A percentile compares a stretch with the other conserved stretches of the same genome.
phyloP scores from a whole-genome alignment of 2,113 vertebrate species.

The Chascanopsetta lugubris region DNA sequence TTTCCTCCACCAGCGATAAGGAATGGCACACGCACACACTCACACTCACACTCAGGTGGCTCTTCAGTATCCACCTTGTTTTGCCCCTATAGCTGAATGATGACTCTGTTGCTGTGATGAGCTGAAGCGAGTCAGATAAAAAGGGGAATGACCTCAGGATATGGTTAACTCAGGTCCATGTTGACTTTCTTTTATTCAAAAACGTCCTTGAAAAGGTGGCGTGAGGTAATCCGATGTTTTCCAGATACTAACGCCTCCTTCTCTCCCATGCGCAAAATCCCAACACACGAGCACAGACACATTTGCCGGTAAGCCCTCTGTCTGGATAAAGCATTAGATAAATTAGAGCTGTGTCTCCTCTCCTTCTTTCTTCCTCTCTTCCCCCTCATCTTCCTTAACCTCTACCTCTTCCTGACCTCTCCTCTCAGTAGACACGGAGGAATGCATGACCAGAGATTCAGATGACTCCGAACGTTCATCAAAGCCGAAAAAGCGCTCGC shows the following conservation, averaged over 20 bases:
- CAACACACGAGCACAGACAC: conserved; percentile 44
- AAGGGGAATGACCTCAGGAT: conserved; percentile 29
- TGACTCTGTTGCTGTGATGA: conserved; percentile 31
- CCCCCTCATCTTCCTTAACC: conserved; percentile 17
- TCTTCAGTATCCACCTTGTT: conserved; percentile 37
- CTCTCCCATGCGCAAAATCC: neutral
- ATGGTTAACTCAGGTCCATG: conserved; percentile 19
- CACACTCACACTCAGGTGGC: conserved; percentile 22
- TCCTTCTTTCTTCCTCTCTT: neutral
- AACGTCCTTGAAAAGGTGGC: neutral
- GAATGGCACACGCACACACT: conserved; percentile 33
- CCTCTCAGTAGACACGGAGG: conserved; percentile 45
- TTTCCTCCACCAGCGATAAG: conserved; percentile 47
- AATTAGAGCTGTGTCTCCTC: conserved; percentile 45
- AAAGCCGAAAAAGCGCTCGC: conserved; percentile 28
- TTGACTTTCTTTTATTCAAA: no score
- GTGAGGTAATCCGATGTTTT: neutral
- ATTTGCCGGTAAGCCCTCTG: conserved; percentile 47
- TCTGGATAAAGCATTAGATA: conserved; percentile 69
- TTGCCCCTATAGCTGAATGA: conserved; percentile 23
- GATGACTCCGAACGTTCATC: conserved; percentile 48
- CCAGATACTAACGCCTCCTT: neutral
- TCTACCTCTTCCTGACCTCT: conserved; percentile 51
- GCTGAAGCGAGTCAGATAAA: conserved; percentile 35
- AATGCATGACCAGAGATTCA: conserved; percentile 64